A percentile compares a stretch with the other conserved stretches of the same genome.
These are phyloP conservation scores for Pseudocheirus occidentalis DNA, from an alignment of 2,797 vertebrate genomes.

Conservation along the genomic window DNA sequence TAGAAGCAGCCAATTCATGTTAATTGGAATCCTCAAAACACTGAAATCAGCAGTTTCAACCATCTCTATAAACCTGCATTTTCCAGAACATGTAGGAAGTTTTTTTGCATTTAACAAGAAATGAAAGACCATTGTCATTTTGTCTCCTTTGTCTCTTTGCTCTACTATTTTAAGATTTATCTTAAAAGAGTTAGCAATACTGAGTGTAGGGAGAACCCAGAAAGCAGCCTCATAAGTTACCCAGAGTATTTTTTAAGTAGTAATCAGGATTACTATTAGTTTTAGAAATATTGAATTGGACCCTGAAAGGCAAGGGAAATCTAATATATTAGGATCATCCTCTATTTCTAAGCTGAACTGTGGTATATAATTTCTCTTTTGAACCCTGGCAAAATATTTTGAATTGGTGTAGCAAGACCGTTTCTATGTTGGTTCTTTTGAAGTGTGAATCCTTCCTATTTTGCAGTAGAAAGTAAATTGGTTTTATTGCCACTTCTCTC, in stretches of 20 bases:
- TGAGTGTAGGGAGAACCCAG: background rate
- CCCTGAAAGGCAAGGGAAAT: background rate
- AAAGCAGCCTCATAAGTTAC: background rate
- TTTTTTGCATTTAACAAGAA: background rate
- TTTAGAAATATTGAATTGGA: background rate
- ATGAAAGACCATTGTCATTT: background rate
- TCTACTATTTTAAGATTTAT: background rate
- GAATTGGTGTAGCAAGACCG: background rate
- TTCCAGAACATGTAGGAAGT: background rate
- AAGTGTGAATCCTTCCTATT: background rate
- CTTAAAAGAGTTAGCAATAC: background rate
- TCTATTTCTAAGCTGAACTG: background rate
- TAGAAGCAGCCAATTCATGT: background rate
- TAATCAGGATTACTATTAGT: background rate
- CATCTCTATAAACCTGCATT: background rate
- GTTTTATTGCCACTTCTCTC: background rate
- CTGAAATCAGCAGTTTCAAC: background rate
- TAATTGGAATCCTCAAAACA: background rate
- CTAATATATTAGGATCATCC: background rate
- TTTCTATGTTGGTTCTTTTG: background rate
- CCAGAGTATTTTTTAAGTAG: background rate
- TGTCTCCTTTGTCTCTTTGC: background rate
- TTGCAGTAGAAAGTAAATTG: background rate
- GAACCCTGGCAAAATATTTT: background rate
- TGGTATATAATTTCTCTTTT: background rate